These are phyloP conservation scores for Drosophila navojoa DNA, from an alignment of 1,140 invertebrate species.

Conservation along the genomic window DNA sequence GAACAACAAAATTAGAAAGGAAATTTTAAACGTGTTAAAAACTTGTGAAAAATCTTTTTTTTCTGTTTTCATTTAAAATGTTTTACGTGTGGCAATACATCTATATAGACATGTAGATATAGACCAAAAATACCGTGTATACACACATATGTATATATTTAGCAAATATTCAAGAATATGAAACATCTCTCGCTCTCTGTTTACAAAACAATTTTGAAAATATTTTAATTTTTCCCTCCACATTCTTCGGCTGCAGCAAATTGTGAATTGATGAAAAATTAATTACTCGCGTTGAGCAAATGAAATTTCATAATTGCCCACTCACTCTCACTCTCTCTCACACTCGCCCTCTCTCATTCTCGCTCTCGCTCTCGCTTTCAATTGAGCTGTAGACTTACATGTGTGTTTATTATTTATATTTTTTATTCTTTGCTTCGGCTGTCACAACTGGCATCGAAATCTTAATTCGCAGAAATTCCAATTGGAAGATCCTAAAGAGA, in stretches of 20 bases:
- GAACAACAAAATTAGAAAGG: too few relatives aligned
- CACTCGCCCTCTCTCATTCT: not conserved
- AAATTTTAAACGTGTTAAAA: slow-evolving; percentile 15
- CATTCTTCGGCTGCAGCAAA: slow-evolving; percentile 33
- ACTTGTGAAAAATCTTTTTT: slow-evolving; percentile 11
- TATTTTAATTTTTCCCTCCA: not conserved
- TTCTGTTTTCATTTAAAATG: too few relatives aligned
- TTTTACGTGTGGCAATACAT: too few relatives aligned
- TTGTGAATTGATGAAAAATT: slow-evolving; percentile 25
- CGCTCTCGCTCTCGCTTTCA: not conserved
- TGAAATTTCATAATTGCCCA: slow-evolving; percentile 30
- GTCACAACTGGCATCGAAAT: slow-evolving; percentile 34
- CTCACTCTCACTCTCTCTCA: not conserved
- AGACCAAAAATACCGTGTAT: not conserved
- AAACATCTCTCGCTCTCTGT: not conserved
- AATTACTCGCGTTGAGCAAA: slow-evolving; percentile 29
- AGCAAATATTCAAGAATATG: not conserved
- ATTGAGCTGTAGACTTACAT: slow-evolving; percentile 9
- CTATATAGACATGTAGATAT: too few relatives aligned
- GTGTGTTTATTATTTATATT: slow-evolving; percentile 1
- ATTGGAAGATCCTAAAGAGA: not conserved
- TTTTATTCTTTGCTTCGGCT: slow-evolving; percentile 29
- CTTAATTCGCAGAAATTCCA: slow-evolving; percentile 8
- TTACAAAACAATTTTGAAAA: slow-evolving; percentile 20
- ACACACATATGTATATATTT: not conserved